Conservation (phyloP, 2,888 invertebrate species). For the Caenorhabditis macrosperma region DNA sequence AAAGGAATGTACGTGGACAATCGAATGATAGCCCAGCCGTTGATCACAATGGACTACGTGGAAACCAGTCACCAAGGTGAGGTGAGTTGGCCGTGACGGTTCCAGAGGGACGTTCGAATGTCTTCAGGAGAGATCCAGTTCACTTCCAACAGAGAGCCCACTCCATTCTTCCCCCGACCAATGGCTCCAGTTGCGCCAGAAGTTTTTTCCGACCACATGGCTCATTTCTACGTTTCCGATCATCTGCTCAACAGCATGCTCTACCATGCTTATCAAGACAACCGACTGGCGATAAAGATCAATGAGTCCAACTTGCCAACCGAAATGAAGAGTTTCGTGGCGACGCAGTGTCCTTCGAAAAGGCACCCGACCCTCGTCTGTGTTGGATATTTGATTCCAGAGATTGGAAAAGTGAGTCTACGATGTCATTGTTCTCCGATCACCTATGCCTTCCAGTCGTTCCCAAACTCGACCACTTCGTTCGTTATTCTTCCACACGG, state of each 20-base stretch:
- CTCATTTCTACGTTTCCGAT: slow-evolving; percentile 78
- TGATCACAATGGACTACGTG: slow-evolving; percentile 76
- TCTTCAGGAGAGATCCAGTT: slow-evolving; percentile 76
- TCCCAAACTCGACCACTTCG: slow-evolving; percentile 75
- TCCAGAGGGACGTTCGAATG: not conserved
- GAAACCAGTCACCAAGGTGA: slow-evolving; percentile 77
- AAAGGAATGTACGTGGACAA: slow-evolving; percentile 76
- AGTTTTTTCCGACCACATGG: slow-evolving; percentile 64
- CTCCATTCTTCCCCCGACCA: slow-evolving; percentile 75
- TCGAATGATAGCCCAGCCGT: slow-evolving; percentile 72
- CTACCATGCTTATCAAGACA: slow-evolving; percentile 77
- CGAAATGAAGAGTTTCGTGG: slow-evolving; percentile 71
- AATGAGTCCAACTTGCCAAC: slow-evolving; percentile 31
- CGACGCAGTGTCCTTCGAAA: slow-evolving; percentile 68
- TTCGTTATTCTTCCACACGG: slow-evolving; percentile 77
- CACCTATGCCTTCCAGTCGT: slow-evolving; percentile 72
- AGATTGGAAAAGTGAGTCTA: slow-evolving; percentile 59
- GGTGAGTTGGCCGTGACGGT: slow-evolving; percentile 10
- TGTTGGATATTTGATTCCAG: slow-evolving; percentile 51
- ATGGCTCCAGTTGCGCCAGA: slow-evolving; percentile 66
- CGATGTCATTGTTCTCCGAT: slow-evolving; percentile 52
- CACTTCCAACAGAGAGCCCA: slow-evolving; percentile 53
- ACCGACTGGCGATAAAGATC: slow-evolving; percentile 73
- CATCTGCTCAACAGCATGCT: slow-evolving; percentile 77
- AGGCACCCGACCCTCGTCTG: slow-evolving; percentile 45